These are phyloP conservation scores for Adelphocoris suturalis DNA, from an alignment of 2,888 invertebrate genomes.

Conservation along the genomic window DNA sequence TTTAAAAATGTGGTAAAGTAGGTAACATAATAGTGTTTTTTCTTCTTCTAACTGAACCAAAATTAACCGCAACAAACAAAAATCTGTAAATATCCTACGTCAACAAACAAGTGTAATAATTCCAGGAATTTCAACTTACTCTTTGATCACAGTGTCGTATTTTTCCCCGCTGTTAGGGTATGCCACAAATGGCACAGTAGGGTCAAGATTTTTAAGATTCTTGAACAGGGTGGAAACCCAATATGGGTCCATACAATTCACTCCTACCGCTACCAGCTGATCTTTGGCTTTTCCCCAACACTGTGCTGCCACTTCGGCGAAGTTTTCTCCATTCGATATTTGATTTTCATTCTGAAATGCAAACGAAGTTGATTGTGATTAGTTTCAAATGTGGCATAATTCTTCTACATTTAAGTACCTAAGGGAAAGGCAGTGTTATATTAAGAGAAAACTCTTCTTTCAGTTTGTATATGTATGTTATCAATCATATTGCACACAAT, in stretches of 20 bases:
- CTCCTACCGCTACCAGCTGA: slow-evolving; percentile 91
- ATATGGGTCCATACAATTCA: slow-evolving; percentile 90
- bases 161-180: slow-evolving; percentile 96
- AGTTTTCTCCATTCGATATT: slow-evolving; percentile 90
- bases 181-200: slow-evolving; percentile 87
- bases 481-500: too few relatives aligned
- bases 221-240: slow-evolving; percentile 82
- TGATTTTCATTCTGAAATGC: slow-evolving; percentile 81
- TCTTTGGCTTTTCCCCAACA: slow-evolving; percentile 81
- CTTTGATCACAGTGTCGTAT: slow-evolving; percentile 81
- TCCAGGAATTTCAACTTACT: slow-evolving; percentile 66
- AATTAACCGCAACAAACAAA: too few relatives aligned
- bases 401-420: too few relatives aligned
- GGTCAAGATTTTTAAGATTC: slow-evolving; percentile 78
- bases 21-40: too few relatives aligned
- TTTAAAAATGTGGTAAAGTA: too few relatives aligned
- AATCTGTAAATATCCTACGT: too few relatives aligned
- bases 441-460: too few relatives aligned
- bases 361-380: not conserved
- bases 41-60: too few relatives aligned
- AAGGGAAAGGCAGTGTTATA: too few relatives aligned
- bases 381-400: too few relatives aligned
- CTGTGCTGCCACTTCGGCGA: slow-evolving; percentile 85
- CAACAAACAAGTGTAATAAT: not conserved
- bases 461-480: too few relatives aligned